A percentile compares a stretch with the other conserved stretches of the same genome.
Conservation (phyloP, 1,140 invertebrate genomes). For the Sycobia sp. region DNA sequence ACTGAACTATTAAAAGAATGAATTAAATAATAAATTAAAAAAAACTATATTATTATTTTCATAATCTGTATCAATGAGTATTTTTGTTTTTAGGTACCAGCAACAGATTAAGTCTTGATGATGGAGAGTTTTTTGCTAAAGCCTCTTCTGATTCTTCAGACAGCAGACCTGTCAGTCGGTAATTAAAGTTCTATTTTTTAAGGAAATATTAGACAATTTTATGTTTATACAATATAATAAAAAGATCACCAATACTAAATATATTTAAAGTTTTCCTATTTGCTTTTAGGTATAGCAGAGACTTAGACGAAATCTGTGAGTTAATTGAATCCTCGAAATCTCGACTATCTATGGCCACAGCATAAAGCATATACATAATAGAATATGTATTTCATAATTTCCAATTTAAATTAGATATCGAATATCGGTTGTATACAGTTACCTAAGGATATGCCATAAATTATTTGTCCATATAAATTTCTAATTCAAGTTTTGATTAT, state of each 20-base stretch:
- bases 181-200: too few species aligned
- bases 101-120: slow-evolving; percentile 54
- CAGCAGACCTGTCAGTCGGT: slow-evolving; percentile 62
- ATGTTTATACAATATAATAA: too few species aligned
- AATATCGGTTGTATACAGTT: too few species aligned
- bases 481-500: background rate
- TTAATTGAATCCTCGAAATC: slow-evolving; percentile 64
- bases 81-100: slow-evolving; percentile 48
- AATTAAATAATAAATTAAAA: slow-evolving; percentile 23
- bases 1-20: too few species aligned
- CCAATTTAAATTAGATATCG: slow-evolving; percentile 52
- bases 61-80: too few species aligned
- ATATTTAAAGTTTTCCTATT: too few species aligned
- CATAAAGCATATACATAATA: too few species aligned
- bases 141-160: slow-evolving; percentile 58
- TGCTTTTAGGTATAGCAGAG: slow-evolving; percentile 57
- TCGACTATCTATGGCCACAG: slow-evolving; percentile 58
- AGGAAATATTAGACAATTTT: too few species aligned
- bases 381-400: slow-evolving; percentile 54
- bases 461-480: background rate
- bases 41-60: background rate
- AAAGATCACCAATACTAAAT: too few species aligned
- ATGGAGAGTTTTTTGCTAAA: slow-evolving; percentile 58
- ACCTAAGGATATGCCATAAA: background rate
- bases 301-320: slow-evolving; percentile 63